These are phyloP conservation scores for Anorthoa munda DNA, from an alignment of 2,888 invertebrate species.

Conservation along the genomic window DNA sequence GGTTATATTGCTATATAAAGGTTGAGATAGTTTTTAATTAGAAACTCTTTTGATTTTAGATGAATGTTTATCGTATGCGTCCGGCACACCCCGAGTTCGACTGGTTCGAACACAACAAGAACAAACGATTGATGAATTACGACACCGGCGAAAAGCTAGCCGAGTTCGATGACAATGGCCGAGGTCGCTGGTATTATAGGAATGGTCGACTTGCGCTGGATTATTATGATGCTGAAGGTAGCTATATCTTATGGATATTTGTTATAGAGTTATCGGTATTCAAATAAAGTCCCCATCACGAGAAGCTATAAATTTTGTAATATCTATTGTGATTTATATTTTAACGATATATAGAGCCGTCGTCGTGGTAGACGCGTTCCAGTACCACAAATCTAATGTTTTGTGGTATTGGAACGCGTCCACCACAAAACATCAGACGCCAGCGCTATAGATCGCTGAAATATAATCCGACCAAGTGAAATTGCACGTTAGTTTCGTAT, in stretches of 20 bases:
- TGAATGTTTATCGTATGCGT: slow-evolving; percentile 87
- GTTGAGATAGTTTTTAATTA: background rate
- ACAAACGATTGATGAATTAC: slow-evolving; percentile 79
- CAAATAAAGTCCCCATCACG: too few species aligned
- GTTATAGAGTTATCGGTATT: background rate
- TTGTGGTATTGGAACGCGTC: too few species aligned
- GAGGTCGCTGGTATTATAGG: slow-evolving; percentile 83
- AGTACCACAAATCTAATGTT: too few species aligned
- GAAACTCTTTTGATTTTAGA: slow-evolving; percentile 67
- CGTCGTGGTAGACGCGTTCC: too few species aligned
- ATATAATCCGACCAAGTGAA: too few species aligned
- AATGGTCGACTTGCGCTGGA: slow-evolving; percentile 84
- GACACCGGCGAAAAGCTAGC: slow-evolving; percentile 84
- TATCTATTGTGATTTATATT: too few species aligned
- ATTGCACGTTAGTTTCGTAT: too few species aligned
- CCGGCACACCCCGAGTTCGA: slow-evolving; percentile 86
- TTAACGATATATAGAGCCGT: too few species aligned
- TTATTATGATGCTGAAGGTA: slow-evolving; percentile 87
- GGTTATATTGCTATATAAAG: background rate
- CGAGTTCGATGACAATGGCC: slow-evolving; percentile 83
- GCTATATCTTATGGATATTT: background rate
- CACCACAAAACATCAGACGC: too few species aligned
- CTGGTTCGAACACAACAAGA: slow-evolving; percentile 86
- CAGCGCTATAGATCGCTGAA: too few species aligned
- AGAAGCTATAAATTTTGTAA: too few species aligned